A percentile compares a stretch with the other conserved stretches of the same genome.
Conservation (phyloP, 1,140 invertebrate genomes). For the Conus ventricosus region DNA sequence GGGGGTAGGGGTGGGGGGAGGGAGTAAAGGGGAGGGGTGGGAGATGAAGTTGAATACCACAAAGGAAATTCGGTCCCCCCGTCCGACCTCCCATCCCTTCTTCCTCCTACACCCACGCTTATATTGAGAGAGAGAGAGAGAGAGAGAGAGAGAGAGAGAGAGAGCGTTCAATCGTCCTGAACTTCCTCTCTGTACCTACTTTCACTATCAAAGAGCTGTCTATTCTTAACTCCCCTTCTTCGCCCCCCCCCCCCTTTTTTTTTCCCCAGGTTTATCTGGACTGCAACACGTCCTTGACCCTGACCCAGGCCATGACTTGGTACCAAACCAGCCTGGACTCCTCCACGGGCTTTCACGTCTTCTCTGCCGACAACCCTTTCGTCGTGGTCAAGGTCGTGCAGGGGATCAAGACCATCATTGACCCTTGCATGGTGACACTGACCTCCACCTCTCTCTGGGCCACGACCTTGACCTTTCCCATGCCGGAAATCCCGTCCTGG, state of each 20-base stretch:
- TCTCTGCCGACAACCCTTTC: neutral
- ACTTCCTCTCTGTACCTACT: too few relatives aligned
- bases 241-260: too few relatives aligned
- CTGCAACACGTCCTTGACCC: neutral
- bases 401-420: neutral
- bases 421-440: slow-evolving; percentile 15
- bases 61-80: too few relatives aligned
- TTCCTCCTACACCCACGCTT: too few relatives aligned
- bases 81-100: too few relatives aligned
- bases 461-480: neutral
- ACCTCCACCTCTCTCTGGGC: neutral
- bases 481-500: neutral
- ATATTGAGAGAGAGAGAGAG: too few relatives aligned
- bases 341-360: neutral
- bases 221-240: too few relatives aligned
- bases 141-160: too few relatives aligned
- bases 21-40: too few relatives aligned
- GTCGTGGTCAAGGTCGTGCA: neutral
- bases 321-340: neutral
- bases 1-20: neutral
- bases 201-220: too few relatives aligned
- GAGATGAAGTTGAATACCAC: too few relatives aligned
- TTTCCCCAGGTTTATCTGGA: neutral
- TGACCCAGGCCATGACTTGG: neutral
- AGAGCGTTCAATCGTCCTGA: too few relatives aligned